Evolutionary conservation across 2,888 invertebrate species (phyloP).

Genomic region (Beris chalybata): DNA sequence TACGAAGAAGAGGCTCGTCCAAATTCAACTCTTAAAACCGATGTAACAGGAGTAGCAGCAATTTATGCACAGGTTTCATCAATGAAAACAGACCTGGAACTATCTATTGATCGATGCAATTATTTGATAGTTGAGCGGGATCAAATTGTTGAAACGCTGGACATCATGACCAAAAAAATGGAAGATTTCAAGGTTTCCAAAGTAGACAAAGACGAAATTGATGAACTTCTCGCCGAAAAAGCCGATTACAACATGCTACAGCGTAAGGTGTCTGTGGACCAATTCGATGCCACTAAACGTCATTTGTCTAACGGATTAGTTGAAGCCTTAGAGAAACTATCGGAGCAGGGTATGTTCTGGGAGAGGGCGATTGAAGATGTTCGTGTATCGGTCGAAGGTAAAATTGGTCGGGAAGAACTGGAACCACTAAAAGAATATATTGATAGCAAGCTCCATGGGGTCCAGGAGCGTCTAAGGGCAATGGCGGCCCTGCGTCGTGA

Average conservation of each 20-base stretch:
- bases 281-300: constrained; percentile 70
- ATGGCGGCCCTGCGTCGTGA: constrained; percentile 63
- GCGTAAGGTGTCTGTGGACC: constrained; percentile 72
- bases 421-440: constrained; percentile 67
- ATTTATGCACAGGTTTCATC: constrained; percentile 8
- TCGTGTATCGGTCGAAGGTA: constrained; percentile 67
- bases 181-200: constrained; percentile 57
- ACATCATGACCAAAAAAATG: constrained; percentile 33
- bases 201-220: constrained; percentile 70
- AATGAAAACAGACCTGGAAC: constrained; percentile 21
- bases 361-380: constrained; percentile 69
- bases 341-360: constrained; percentile 63
- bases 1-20: constrained; percentile 13
- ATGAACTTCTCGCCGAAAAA: constrained; percentile 73
- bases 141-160: not conserved
- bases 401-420: constrained; percentile 68
- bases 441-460: constrained; percentile 61
- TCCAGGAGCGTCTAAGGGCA: constrained; percentile 66
- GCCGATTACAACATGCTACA: constrained; percentile 70
- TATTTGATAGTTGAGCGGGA: constrained; percentile 22
- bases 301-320: constrained; percentile 67
- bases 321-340: constrained; percentile 65
- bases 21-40: constrained; percentile 41
- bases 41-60: constrained; percentile 15
- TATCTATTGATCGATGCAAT: not conserved